Base-by-base conservation (phyloP, 2,113 vertebrate genomes). In the Seriola dumerili region DNA sequence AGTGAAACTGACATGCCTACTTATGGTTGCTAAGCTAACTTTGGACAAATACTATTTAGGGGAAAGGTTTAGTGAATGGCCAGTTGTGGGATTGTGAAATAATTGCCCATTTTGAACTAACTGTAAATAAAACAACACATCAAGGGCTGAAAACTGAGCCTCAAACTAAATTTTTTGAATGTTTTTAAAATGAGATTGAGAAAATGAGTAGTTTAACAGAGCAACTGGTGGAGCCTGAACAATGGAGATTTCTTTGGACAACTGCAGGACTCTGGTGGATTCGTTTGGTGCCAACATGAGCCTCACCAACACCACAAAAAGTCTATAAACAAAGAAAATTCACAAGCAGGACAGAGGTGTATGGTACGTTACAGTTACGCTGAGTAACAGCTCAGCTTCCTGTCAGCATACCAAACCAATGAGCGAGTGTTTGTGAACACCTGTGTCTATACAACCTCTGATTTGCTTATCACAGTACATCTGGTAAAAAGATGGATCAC, bases 401-500 rank as follows among this genome's bases (percentile, higher is more conserved):
- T 67, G 65, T 38, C 32, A 75, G 58, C 29, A 70, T 8, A 34
- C 21, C 63, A 59, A 69, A 78, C 40, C 44, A 54, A 58, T 61
- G 17, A 23, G 14, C 23, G 5, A 59, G 5, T 29, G 36, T 65
- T 54, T 68, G 5, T 42, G 16, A 80, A 25, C 69, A 66, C 63
- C 62, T 57, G 44, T 61, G 36, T 63, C 61, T 61, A 29, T 70
- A 38, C 3, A n/a, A 59, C 50, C 36, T 77, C 25, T 46, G 38
- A 61, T 76, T 50, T 76, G 42, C 44, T 81, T 81, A 57, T 76
- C 58, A 61, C 17, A 25, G 21, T 76, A 48, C 66, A 85, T 83
- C 62, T 76, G 21, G 44, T 34, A 34, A 21, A 62, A 67, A 77
- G 69, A 71, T 17, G 34, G 54, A 68, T 72, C 62, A 42, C 38